Base-by-base conservation (phyloP, 2,888 invertebrate genomes). In the Eurytoma adleriae region DNA sequence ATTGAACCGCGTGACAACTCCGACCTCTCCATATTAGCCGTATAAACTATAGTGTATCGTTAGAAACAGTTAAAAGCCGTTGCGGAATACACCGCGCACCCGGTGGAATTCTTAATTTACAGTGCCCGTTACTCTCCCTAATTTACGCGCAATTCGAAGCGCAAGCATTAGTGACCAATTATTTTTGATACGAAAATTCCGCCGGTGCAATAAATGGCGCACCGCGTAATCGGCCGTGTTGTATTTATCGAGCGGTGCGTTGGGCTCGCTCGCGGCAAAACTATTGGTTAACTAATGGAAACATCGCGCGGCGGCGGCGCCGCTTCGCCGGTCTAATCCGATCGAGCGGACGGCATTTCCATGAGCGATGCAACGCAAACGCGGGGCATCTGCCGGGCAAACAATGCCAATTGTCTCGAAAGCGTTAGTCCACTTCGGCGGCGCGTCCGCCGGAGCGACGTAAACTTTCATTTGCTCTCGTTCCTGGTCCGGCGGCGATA, bases 291-390 rank as follows among this genome's bases (percentile, higher is more conserved):
- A 64, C 54, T 54, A 73, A 54, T 64, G 52, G 24, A 48, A 13
- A 20, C 3, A 24, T n/a, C 24, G 67, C 14, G 24, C 24, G 24
- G 24, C 24, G 24, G 2, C 1, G 24, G 24, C 24, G 54, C 16
- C 20, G n/a, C 27, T 67, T 57, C 20, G 57, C 57, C 59, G 50
- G 30, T 50, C 59, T 57, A 74, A 74, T 67, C 59, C 50, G 13
- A 59, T 57, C 24, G 27, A 50, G 14, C n/a, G 48, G 20, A 3
- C 40, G 24, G 16, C 54, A 52, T 73, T 64, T 50, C 40, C n/a
- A 66, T 67, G 54, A 73, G 66, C 59, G 57, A 59, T 57, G 52
- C 27, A 48, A 59, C 67, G 18, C 59, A 48, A 74, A 57, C 50
- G 20, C 54, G 7, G 24, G 24, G 16, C 24, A 59, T 67, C 57